Evolutionary conservation across 2,113 vertebrate species (phyloP).

Genomic region (Heterotis niloticus): DNA sequence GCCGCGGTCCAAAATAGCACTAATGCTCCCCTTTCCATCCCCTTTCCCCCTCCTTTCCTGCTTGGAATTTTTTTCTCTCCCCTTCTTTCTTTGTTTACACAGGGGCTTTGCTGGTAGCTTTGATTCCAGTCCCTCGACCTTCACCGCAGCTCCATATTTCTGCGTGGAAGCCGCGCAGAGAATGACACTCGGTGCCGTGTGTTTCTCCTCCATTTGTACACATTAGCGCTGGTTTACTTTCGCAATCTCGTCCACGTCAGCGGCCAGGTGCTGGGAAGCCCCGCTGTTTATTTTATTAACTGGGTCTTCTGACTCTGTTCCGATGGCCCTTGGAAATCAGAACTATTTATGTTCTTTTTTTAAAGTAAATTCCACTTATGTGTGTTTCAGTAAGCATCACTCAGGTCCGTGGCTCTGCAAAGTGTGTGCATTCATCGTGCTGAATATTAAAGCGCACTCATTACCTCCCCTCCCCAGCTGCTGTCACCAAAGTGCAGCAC

Average conservation of each 20-base stretch:
- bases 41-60: constrained; percentile 45
- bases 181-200: neutral
- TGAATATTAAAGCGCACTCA: constrained; percentile 1
- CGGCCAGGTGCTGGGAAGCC: neutral
- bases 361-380: neutral
- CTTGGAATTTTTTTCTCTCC: constrained; percentile 27
- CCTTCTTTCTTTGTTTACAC: constrained; percentile 25
- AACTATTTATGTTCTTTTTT: neutral
- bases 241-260: neutral
- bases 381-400: too few species aligned
- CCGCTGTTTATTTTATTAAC: constrained; percentile 9
- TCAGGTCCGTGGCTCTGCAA: neutral
- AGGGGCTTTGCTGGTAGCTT: constrained; percentile 57
- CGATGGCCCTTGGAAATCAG: neutral
- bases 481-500: neutral
- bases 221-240: neutral
- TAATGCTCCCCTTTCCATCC: constrained; percentile 74
- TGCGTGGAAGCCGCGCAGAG: constrained; percentile 17
- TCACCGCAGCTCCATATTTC: constrained; percentile 26
- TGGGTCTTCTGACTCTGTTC: neutral
- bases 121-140: constrained; percentile 71
- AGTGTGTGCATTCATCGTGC: neutral
- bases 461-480: neutral
- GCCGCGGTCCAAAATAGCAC: constrained; percentile 94
- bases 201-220: neutral